Evolutionary conservation across 2,888 invertebrate genomes (phyloP), one percentile per base, ranked within the genome.

Genomic region (Cerastis leucographa): DNA sequence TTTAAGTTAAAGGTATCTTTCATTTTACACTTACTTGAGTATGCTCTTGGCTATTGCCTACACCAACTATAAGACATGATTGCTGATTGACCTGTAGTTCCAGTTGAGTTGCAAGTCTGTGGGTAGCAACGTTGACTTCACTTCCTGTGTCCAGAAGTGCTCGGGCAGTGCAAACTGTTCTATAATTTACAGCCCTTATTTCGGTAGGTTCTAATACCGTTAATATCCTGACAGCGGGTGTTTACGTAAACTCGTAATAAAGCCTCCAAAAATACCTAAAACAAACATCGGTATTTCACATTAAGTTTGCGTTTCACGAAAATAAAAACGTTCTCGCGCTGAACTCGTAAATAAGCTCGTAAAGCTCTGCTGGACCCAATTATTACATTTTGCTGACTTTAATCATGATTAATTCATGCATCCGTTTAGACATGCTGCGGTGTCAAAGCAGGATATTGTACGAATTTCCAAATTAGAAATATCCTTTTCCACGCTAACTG

Each of bases 281-380:
- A 91, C 92, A 93, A 93, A 94, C 92, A 93, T 91, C 91, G 87
- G 92, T 92, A 92, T 91, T 93, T 92, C 89, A 91, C 89, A 92
- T 92, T 90, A 91, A 92, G 88, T 92, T 93, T 91, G 87, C n/a
- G n/a, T 89, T 91, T 89, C 87, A 91, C 85, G 87, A 91, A 94
- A 94, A 93, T 93, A 94, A 91, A 91, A 91, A 92, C 90, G 81
- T 84, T 89, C 86, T 87, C 88, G 85, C 87, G 86, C 91, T 90
- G 90, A 93, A 91, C 91, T 93, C 93, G 91, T 95, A 94, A 95
- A 95, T 95, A 92, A 91, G 87, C 89, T 91, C 93, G 91, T 94
- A 94, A 95, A 95, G 90, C 91, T 92, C 88, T 89, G 91, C 91
- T 92, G 91, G 91, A 86, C 90, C 91, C 94, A 95, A 95, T 95